Conservation (phyloP, 2,113 vertebrate genomes). For the Hippopotamus amphibius region DNA sequence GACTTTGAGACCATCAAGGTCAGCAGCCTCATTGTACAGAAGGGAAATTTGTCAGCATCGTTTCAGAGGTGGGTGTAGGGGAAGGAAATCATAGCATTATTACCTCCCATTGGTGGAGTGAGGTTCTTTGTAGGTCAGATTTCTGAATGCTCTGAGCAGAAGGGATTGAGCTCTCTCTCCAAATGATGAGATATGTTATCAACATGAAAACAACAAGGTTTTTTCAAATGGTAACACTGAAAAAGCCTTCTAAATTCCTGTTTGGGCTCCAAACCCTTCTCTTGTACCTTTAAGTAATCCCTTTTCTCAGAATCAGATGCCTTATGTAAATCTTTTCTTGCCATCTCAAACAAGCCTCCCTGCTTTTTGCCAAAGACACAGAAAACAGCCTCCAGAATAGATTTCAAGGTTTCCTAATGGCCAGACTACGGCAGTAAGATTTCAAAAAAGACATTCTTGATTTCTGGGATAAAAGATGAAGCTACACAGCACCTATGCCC, state of each 20-base stretch:
- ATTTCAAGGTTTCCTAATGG: conserved; percentile 13
- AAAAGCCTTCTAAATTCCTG: background rate
- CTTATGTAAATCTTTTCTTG: background rate
- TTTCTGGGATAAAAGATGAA: background rate
- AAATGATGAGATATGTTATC: background rate
- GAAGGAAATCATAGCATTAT: background rate
- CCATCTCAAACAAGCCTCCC: background rate
- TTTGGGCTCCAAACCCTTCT: background rate
- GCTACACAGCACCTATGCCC: background rate
- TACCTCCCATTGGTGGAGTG: background rate
- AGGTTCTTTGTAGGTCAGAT: background rate
- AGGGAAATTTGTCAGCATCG: background rate
- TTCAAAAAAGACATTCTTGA: background rate
- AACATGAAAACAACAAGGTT: background rate
- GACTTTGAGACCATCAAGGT: background rate
- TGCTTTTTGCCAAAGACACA: background rate
- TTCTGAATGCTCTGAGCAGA: background rate
- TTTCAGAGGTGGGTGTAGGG: background rate
- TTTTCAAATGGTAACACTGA: background rate
- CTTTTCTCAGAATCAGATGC: conserved; percentile 11
- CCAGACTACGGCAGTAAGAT: background rate
- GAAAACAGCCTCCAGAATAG: background rate
- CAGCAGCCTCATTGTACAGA: background rate
- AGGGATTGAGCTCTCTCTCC: background rate
- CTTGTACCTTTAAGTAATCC: background rate